These are phyloP conservation scores for Megaceryle alcyon DNA, from an alignment of 2,797 vertebrate genomes.

Conservation along the genomic window DNA sequence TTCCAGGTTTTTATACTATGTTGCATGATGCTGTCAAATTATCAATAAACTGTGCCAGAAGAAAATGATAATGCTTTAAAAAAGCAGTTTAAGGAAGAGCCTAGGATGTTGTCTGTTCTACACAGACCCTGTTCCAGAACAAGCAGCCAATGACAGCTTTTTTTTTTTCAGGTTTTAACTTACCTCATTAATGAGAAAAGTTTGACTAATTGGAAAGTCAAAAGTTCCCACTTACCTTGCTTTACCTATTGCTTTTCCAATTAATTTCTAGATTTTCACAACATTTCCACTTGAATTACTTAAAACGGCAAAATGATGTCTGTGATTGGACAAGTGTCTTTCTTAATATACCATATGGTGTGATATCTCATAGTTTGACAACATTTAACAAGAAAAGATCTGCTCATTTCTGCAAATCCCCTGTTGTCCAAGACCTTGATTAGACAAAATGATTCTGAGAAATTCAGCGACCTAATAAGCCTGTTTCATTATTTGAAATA, in stretches of 20 bases:
- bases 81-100: background rate
- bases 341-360: background rate
- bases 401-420: slow-evolving; percentile 6
- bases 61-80: background rate
- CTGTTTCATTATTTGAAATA: background rate
- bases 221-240: background rate
- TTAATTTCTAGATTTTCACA: slow-evolving; percentile 5
- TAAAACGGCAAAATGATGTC: background rate
- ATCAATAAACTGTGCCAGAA: background rate
- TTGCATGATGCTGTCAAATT: background rate
- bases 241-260: slow-evolving; percentile 21
- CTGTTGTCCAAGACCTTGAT: background rate
- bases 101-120: background rate
- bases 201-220: slow-evolving; percentile 11
- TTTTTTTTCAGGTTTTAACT: background rate
- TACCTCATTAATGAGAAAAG: background rate
- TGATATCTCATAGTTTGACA: background rate
- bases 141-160: background rate
- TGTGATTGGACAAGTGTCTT: background rate
- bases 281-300: background rate
- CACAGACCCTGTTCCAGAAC: background rate
- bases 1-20: fast-evolving
- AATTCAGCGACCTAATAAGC: background rate
- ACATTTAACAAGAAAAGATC: background rate
- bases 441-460: background rate